Conservation (phyloP, 2,113 vertebrate species). For the Hydrochoerus hydrochaeris region DNA sequence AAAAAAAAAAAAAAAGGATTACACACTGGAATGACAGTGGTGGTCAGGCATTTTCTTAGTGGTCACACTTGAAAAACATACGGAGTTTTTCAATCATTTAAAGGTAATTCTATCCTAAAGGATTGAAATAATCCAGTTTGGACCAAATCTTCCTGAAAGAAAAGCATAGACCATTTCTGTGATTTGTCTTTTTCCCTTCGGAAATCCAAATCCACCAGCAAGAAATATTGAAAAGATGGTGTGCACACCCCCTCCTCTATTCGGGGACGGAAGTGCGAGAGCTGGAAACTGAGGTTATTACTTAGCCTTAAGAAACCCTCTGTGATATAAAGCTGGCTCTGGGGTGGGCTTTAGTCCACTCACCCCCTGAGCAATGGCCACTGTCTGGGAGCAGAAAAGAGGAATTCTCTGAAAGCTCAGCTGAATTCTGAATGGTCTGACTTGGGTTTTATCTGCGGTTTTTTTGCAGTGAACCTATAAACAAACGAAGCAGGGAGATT, state of each 20-base stretch:
- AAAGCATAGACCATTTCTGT: slow-evolving; percentile 6
- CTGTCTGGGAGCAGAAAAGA: not conserved
- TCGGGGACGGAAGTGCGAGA: not conserved
- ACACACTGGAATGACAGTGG: not conserved
- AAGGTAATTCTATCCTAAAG: slow-evolving; percentile 57
- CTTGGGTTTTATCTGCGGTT: not conserved
- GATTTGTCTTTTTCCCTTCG: slow-evolving; percentile 18
- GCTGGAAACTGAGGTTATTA: not conserved
- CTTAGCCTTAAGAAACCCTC: not conserved
- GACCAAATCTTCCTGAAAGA: slow-evolving; percentile 33
- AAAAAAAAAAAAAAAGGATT: not conserved
- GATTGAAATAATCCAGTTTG: slow-evolving; percentile 64
- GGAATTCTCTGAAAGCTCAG: not conserved
- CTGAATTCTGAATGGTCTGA: not conserved
- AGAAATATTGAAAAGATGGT: not conserved
- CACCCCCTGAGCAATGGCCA: not conserved
- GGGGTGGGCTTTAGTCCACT: not conserved
- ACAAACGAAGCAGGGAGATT: not conserved
- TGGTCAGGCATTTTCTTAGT: not conserved
- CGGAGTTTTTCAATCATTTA: slow-evolving; percentile 44
- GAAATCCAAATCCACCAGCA: slow-evolving; percentile 20
- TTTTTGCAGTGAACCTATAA: slow-evolving; percentile 8
- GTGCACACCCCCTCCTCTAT: not conserved
- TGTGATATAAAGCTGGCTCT: not conserved
- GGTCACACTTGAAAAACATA: slow-evolving; percentile 49